phyloP scores from a whole-genome alignment of 2,888 invertebrate species.

The Aphrophora alni region DNA sequence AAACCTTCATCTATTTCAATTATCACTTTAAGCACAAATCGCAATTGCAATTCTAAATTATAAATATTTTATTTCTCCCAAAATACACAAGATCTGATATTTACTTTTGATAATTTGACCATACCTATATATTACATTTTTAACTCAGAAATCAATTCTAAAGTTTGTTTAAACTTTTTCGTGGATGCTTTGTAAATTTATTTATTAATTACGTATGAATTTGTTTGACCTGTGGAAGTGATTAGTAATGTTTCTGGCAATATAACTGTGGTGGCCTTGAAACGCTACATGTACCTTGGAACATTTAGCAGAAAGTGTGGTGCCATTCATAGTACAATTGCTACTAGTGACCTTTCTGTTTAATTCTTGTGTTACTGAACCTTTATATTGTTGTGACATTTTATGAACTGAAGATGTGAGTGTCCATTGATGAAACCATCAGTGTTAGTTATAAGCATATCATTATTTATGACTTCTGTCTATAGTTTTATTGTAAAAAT shows the following conservation, averaged over 20 bases:
- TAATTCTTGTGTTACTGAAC: not conserved
- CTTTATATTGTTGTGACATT: not conserved
- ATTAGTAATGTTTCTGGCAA: not conserved
- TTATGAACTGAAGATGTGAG: not conserved
- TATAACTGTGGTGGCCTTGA: not conserved
- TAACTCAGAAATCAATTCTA: not conserved
- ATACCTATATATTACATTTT: too few species aligned
- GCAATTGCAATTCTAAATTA: too few species aligned
- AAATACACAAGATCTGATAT: too few species aligned
- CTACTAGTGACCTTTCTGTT: conserved; percentile 20
- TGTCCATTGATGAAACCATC: not conserved
- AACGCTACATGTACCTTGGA: not conserved
- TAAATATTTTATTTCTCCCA: too few species aligned
- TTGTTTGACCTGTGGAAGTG: not conserved
- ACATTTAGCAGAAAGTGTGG: not conserved
- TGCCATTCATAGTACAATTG: conserved; percentile 15
- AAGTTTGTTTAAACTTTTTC: not conserved
- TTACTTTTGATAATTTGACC: too few species aligned
- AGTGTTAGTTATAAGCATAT: conserved; percentile 2
- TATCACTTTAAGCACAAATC: too few species aligned
- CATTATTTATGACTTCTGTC: not conserved
- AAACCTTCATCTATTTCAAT: too few species aligned
- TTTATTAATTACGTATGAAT: not conserved
- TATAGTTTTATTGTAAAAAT: not conserved
- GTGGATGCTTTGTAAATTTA: not conserved